Base-by-base conservation (phyloP, 2,888 invertebrate genomes). In the Ochropleura leucogaster region DNA sequence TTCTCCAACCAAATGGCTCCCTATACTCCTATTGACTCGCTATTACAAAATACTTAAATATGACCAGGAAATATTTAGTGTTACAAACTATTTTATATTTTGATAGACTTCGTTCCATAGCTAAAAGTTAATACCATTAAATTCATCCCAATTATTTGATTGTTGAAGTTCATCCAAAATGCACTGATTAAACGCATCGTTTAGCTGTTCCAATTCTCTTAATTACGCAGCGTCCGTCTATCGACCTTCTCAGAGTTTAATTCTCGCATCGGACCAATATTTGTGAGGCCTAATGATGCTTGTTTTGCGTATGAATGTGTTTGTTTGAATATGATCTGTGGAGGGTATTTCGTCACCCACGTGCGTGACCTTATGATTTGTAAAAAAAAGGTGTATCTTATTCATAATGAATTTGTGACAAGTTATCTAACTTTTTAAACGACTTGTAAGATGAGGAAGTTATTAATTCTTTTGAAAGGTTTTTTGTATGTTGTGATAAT, bases 181-280 rank as follows among this genome's bases (percentile, higher is more conserved):
- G 16, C 46, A 64, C n/a, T 6, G 20, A 10, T 44, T 18, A 44
- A 44, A 49, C 46, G 18, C 40, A 30, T 47, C 40, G 63, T 69
- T 49, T 30, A 20, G 18, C 8, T 67, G 63, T 10, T 67, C 49
- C 55, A 83, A 70, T 84, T 84, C 67, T 42, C 51, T 80, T 80
- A 80, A 84, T 80, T 80, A 49, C 49, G 49, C 10, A 60, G 69
- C 74, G 74, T 46, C 74, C 42, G 74, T 30, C 44, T 42, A 12
- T 47, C 10, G 63, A 67, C 66, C 53, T 79, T 55, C 18, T 20
- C 64, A 44, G 40, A 53, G 12, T 68, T 59, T 40, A 79, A 60
- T 67, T 67, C 18, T 60, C n/a, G 44, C 14, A 63, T 63, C 30
- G n/a, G 51, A 55, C 60, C 60, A 81, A 84, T 84, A 84, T 81